Evolutionary conservation across 2,113 vertebrate genomes (phyloP).

Genomic region (Leucopternis melanops): DNA sequence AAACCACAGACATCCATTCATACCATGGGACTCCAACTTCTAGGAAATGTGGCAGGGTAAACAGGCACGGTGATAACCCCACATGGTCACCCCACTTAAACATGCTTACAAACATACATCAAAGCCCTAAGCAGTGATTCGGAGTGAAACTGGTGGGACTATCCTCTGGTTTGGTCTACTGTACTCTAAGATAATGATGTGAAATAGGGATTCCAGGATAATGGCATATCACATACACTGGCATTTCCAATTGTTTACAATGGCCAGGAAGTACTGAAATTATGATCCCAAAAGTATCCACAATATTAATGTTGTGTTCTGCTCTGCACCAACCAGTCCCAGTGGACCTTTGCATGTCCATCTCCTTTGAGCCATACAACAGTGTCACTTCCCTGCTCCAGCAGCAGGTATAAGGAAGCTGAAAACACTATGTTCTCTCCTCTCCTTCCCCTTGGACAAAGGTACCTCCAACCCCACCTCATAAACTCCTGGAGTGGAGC

Average conservation of each 20-base stretch:
- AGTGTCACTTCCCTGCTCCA: background rate
- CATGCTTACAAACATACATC: background rate
- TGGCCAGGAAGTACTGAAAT: background rate
- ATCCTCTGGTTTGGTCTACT: background rate
- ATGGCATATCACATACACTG: background rate
- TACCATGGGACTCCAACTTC: background rate
- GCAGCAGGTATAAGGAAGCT: background rate
- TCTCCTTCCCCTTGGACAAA: background rate
- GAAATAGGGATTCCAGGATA: background rate
- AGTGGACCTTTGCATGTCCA: background rate
- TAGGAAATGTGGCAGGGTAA: background rate
- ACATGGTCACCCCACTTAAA: background rate
- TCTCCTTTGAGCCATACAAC: background rate
- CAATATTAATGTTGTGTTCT: background rate
- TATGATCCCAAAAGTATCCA: background rate
- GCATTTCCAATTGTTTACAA: background rate
- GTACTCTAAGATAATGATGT: background rate
- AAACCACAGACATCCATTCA: background rate
- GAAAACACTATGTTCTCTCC: background rate
- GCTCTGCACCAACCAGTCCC: background rate
- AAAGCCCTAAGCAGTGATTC: background rate
- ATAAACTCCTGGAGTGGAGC: background rate
- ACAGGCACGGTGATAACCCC: background rate
- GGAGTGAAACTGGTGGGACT: background rate
- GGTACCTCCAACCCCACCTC: background rate